Evolutionary conservation across 1,140 invertebrate genomes (phyloP).

Genomic region (Temnothorax longispinosus): DNA sequence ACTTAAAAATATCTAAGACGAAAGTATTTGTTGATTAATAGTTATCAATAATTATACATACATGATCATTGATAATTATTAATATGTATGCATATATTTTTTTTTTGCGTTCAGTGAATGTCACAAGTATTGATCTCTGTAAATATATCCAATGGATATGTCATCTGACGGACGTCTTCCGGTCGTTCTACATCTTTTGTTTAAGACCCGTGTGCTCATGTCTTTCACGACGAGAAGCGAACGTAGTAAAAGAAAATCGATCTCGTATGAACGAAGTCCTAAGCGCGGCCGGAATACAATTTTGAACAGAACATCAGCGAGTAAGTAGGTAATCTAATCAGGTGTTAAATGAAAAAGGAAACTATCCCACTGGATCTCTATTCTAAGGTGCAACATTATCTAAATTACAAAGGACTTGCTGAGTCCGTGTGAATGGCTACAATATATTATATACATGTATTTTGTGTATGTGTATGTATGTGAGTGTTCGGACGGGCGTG

Average conservation of each 20-base stretch:
- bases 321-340: slow-evolving; percentile 81
- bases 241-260: slow-evolving; percentile 55
- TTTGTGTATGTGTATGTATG: slow-evolving; percentile 64
- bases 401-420: slow-evolving; percentile 67
- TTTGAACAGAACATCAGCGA: slow-evolving; percentile 63
- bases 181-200: slow-evolving; percentile 33
- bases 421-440: slow-evolving; percentile 66
- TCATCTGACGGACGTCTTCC: neutral
- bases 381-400: slow-evolving; percentile 80
- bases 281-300: slow-evolving; percentile 70
- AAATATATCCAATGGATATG: slow-evolving; percentile 22
- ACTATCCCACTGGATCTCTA: slow-evolving; percentile 79
- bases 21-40: slow-evolving; percentile 3
- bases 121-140: slow-evolving; percentile 35
- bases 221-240: slow-evolving; percentile 54
- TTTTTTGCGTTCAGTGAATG: slow-evolving; percentile 28
- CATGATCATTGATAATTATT: neutral
- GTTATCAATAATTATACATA: slow-evolving; percentile 18
- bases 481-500: slow-evolving; percentile 26
- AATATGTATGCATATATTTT: neutral
- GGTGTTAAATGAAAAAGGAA: slow-evolving; percentile 69
- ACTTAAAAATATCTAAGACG: neutral
- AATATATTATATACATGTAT: slow-evolving; percentile 64
- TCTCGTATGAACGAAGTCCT: slow-evolving; percentile 70
- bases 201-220: slow-evolving; percentile 2